These are phyloP conservation scores for Drosophila planitibia DNA, from an alignment of 2,888 invertebrate species.

Conservation along the genomic window DNA sequence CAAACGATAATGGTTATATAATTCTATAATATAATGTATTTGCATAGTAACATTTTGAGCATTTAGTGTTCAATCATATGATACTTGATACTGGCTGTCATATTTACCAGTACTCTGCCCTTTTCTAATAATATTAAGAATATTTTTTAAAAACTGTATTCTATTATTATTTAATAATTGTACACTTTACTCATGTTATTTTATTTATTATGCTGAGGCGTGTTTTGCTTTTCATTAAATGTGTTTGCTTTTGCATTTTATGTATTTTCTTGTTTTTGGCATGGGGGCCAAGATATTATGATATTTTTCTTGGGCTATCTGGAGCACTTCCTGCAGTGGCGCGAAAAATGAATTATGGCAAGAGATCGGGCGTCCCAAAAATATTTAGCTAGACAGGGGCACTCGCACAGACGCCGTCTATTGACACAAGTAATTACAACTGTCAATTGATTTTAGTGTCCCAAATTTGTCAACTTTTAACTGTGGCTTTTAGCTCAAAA, in stretches of 20 bases:
- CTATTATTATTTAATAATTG: background rate
- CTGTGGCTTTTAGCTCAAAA: conserved; percentile 67
- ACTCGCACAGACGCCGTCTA: conserved; percentile 26
- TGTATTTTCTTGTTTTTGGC: background rate
- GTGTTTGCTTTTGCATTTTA: background rate
- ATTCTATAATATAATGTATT: too few species aligned
- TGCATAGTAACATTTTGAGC: background rate
- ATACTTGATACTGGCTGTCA: too few species aligned
- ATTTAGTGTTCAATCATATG: background rate
- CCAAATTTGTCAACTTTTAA: conserved; percentile 69
- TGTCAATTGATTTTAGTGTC: conserved; percentile 79
- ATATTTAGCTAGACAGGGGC: conserved; percentile 9
- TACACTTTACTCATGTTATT: background rate
- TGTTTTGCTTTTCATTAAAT: background rate
- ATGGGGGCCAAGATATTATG: background rate
- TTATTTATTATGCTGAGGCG: background rate
- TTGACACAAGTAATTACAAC: conserved; percentile 76
- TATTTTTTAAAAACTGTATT: background rate
- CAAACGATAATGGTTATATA: too few species aligned
- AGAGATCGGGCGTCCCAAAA: conserved; percentile 32
- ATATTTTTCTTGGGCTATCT: background rate
- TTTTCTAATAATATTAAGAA: background rate
- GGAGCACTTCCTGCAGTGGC: conserved; percentile 44
- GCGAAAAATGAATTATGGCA: conserved; percentile 50
- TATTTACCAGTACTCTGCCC: background rate